Evolutionary conservation across 2,113 vertebrate species (phyloP).

Genomic region (Psittacula cyanocephala): DNA sequence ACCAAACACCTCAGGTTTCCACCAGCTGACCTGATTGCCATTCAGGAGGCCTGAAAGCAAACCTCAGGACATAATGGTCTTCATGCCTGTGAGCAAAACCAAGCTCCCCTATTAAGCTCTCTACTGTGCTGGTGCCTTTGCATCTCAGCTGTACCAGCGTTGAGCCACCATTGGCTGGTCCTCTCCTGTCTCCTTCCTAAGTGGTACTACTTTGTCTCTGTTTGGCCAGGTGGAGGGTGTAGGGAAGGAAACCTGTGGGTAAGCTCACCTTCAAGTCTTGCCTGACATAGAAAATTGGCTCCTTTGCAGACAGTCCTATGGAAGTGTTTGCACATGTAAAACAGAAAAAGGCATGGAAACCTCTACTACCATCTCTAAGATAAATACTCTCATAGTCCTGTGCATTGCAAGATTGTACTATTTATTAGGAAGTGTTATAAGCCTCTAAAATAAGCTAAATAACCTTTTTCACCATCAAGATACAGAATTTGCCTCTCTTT

Average conservation of each 20-base stretch:
- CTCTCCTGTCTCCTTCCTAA: not conserved
- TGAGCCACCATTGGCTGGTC: fast-evolving
- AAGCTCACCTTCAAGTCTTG: not conserved
- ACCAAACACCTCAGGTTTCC: not conserved
- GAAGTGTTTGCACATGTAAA: not conserved
- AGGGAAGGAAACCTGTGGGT: not conserved
- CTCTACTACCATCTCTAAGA: not conserved
- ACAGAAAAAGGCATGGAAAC: not conserved
- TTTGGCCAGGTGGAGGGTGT: fast-evolving
- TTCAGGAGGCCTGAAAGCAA: not conserved
- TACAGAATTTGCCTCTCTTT: not conserved
- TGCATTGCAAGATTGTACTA: not conserved
- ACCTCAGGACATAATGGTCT: not conserved
- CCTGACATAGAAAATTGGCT: not conserved
- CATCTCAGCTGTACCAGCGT: not conserved
- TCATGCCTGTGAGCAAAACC: fast-evolving
- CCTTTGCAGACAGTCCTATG: not conserved
- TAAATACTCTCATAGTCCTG: no score
- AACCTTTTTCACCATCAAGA: not conserved
- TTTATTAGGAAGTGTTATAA: not conserved
- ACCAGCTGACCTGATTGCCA: not conserved
- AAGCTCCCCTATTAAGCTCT: not conserved
- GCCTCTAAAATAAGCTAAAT: not conserved
- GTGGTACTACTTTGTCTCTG: not conserved
- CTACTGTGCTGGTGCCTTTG: fast-evolving